Evolutionary conservation across 2,113 vertebrate genomes (phyloP).

Genomic region (Ceyx cyanopectus): DNA sequence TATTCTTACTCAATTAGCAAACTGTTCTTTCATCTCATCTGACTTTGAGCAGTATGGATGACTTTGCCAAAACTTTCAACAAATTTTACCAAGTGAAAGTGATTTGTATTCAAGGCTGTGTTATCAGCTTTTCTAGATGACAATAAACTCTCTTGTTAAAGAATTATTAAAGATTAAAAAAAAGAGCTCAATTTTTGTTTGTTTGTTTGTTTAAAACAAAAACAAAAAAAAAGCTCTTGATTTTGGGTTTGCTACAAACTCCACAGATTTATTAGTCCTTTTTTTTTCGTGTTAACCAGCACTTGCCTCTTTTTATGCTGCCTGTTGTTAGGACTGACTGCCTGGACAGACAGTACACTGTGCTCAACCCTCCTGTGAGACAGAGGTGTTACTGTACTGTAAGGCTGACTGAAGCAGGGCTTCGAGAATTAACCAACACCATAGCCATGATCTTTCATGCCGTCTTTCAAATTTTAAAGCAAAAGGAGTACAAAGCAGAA

Average conservation of each 20-base stretch:
- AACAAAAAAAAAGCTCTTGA: background rate
- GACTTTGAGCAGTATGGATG: background rate
- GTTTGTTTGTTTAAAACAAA: too few species aligned
- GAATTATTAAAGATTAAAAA: background rate
- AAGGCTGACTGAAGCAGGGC: background rate
- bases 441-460: background rate
- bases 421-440: background rate
- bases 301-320: background rate
- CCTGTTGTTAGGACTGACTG: background rate
- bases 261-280: background rate
- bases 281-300: background rate
- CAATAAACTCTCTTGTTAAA: background rate
- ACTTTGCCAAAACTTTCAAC: background rate
- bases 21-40: background rate
- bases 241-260: background rate
- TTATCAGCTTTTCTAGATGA: background rate
- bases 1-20: background rate
- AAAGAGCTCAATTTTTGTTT: background rate
- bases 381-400: background rate
- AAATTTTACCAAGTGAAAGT: background rate
- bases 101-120: background rate
- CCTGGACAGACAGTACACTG: background rate
- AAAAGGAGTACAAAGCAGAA: background rate
- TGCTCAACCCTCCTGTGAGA: background rate
- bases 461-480: background rate